Base-by-base conservation (phyloP, 2,113 vertebrate species). In the Grantiella picta region DNA sequence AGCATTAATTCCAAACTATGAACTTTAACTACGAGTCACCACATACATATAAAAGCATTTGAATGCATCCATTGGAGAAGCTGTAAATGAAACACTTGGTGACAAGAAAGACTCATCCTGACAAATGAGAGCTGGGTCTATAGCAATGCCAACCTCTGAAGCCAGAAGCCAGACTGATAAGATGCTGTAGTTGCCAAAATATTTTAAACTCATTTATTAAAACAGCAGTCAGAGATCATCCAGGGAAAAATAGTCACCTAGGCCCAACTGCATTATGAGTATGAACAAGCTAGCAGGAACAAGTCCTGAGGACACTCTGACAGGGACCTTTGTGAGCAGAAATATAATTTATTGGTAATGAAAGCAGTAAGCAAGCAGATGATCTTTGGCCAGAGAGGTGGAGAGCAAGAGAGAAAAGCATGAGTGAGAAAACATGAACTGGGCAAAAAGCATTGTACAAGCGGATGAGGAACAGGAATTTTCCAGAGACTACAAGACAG, bases 341-440 rank as follows among this genome's bases (percentile, higher is more conserved):
- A 82, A 79, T 29, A 28, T 3, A 88, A 73, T 53, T 70, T 5
- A 33, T 21, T 78, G 59, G 15, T 82, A 65, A 65, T 33, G 31
- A 75, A 77, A 90, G 70, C 77, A 82, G 29, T 57, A 92, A 91
- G 91, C 72, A 91, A 91, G 84, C 78, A 87, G 59, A 54, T 89
- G 61, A 69, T 61, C n/a, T 72, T 79, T 57, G 53, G 47, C 81
- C 53, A 89, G 35, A 89, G 11, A 73, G 22, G 22, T 87, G 38
- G 49, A 27, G 44, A 89, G 80, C 79, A 18, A 89, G 73, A 82
- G 21, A 44, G 52, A 47, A 86, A 86, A 75, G 89, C 33, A 86
- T 0, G 52, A 82, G 10, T 85, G 33, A 73, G 52, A 75, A 90
- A 83, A 90, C 18, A 81, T 1, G 3, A 50, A 66, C 0, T 1